Conservation (phyloP, 2,797 vertebrate species). For the Bradypodion pumilum region DNA sequence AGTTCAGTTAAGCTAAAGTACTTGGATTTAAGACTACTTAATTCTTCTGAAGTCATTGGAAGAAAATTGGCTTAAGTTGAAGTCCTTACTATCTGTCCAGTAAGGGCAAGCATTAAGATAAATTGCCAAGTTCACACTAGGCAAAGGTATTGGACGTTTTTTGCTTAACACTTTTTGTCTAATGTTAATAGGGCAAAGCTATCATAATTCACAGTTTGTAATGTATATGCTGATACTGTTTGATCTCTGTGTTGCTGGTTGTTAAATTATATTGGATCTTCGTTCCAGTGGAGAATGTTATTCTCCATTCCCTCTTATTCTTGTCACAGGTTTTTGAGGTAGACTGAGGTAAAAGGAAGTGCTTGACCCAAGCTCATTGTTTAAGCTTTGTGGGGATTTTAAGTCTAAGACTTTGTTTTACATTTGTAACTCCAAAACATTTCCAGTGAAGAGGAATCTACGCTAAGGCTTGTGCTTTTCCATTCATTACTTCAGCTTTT, state of each 20-base stretch:
- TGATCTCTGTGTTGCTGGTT: background rate
- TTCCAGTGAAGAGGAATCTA: conserved; percentile 6
- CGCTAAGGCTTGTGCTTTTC: background rate
- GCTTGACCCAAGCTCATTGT: background rate
- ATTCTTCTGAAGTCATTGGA: background rate
- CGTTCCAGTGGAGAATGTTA: background rate
- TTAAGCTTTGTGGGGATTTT: background rate
- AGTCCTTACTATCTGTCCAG: background rate
- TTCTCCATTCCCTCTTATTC: background rate
- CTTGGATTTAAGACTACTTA: conserved; percentile 5
- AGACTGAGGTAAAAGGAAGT: background rate
- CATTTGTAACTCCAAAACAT: background rate
- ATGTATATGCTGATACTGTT: background rate
- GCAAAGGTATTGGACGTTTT: background rate
- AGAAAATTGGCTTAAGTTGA: background rate
- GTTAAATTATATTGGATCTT: background rate
- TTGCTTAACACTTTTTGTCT: background rate
- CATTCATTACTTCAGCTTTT: no score
- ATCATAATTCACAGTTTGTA: background rate
- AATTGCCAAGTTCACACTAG: background rate
- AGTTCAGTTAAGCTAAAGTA: background rate
- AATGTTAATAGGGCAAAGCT: background rate
- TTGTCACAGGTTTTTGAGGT: background rate
- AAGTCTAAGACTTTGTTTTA: background rate
- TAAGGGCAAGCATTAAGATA: background rate